Base-by-base conservation (phyloP, 2,113 vertebrate species). In the Blennius ocellaris region DNA sequence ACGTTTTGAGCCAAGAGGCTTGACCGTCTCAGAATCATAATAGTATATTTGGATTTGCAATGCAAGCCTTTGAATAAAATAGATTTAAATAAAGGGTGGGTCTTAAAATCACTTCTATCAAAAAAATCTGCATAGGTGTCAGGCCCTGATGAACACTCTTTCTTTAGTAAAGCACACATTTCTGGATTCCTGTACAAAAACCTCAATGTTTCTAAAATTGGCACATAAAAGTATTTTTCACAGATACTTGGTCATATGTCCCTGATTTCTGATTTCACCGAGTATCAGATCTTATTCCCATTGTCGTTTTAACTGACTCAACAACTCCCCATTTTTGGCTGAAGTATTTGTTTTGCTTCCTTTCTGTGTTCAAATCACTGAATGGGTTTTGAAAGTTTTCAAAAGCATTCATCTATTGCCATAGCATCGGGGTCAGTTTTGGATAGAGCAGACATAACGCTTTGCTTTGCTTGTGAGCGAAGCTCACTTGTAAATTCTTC, bases 371-470 rank as follows among this genome's bases (percentile, higher is more conserved):
- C 0, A 82, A 41, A 50, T 58, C 45, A 37, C 47, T 57, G 58
- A 81, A 85, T 1, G 55, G 66, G 41, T 87, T 87, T 73, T 87
- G 58, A 43, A 65, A 65, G 15, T 52, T 65, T 53, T 89, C 45
- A 55, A 89, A 74, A 68, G 0, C n/a, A 16, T 80, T 78, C 47
- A 79, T 73, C 11, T 2, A 62, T 38, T 49, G 45, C 38, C 11
- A 12, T 11, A 30, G 16, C 45, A 30, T 30, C 17, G 14, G 41
- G 41, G 14, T 60, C 11, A 60, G 30, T 8, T 40, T 45, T 21
- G n/a, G 17, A 11, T 11, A 60, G 5, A 21, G 14, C 50, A 55
- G 40, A n/a, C 6, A 62, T 1, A 6, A 38, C 4, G 50, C 30
- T 1, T 9, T 71, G 55, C 40, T 83, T 75, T 43, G 47, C 66